Percentiles rank a stretch among this genome's conserved stretches.
These are phyloP conservation scores for Pelecanoides urinatrix DNA, from an alignment of 2,113 vertebrate species.

Conservation along the genomic window DNA sequence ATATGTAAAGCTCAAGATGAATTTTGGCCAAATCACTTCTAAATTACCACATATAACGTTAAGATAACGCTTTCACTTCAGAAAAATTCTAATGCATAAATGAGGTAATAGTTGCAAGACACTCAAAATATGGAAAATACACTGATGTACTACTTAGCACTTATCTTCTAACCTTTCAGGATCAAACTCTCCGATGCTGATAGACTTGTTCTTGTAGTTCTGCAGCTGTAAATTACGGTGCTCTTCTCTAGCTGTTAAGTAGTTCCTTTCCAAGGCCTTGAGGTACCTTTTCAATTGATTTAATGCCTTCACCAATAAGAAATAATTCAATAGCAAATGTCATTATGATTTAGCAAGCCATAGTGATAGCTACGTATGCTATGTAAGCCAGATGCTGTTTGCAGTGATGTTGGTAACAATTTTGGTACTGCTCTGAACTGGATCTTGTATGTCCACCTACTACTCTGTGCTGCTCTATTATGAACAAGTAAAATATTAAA, in stretches of 20 bases:
- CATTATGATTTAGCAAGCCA: neutral
- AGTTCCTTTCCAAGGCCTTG: constrained; percentile 82
- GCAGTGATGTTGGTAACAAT: neutral
- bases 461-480: neutral
- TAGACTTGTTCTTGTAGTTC: constrained; percentile 70
- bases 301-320: constrained; percentile 75
- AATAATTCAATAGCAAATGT: neutral
- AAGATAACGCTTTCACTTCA: neutral
- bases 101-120: neutral
- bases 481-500: neutral
- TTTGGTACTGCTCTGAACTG: neutral
- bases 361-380: neutral
- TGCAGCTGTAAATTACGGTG: constrained; percentile 81
- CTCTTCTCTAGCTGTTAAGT: constrained; percentile 82
- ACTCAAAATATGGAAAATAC: neutral
- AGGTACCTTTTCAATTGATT: constrained; percentile 81
- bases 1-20: neutral
- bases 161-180: constrained; percentile 81
- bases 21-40: neutral
- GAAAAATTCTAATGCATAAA: neutral
- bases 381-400: neutral
- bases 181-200: constrained; percentile 79
- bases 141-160: neutral
- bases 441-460: neutral
- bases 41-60: neutral